Conservation (phyloP, 2,113 vertebrate species). For the Salvelinus namaycush region DNA sequence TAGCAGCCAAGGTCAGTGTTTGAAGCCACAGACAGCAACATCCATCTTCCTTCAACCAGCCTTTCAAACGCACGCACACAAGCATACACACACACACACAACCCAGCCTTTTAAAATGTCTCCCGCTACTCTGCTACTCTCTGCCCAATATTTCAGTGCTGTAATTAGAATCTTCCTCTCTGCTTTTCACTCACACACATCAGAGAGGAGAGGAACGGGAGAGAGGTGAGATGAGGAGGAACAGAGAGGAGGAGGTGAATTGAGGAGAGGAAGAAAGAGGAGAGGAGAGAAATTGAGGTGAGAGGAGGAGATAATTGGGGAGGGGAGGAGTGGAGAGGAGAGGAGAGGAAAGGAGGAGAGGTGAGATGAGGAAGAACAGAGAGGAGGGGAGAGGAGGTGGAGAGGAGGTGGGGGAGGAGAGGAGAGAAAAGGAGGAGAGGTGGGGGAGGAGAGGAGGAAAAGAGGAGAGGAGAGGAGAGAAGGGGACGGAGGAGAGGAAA, state of each 20-base stretch:
- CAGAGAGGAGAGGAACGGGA: not conserved
- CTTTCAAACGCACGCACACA: constrained; percentile 70
- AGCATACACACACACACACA: constrained; percentile 38
- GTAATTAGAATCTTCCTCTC: constrained; percentile 81
- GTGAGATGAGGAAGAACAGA: no score
- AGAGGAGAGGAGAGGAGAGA: no score
- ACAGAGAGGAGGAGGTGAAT: not conserved
- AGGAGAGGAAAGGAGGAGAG: not conserved
- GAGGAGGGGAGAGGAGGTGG: no score
- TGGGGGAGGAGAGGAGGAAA: no score
- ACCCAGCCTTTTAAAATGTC: constrained; percentile 37
- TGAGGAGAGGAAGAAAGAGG: no score
- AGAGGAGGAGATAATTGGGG: no score
- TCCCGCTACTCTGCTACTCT: constrained; percentile 66
- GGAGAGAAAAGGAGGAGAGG: no score
- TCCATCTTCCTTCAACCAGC: constrained; percentile 83
- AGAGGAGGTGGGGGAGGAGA: no score
- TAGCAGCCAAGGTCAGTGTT: constrained; percentile 99
- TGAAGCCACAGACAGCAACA: constrained; percentile 93
- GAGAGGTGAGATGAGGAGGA: not conserved
- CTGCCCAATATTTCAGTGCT: constrained; percentile 75
- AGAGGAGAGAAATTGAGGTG: no score
- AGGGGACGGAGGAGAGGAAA: no score
- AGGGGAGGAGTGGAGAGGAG: not conserved
- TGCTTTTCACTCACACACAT: constrained; percentile 9